Evolutionary conservation across 2,888 invertebrate species (phyloP), one percentile per base, ranked within the genome.

Genomic region (Epistrophe grossulariae): DNA sequence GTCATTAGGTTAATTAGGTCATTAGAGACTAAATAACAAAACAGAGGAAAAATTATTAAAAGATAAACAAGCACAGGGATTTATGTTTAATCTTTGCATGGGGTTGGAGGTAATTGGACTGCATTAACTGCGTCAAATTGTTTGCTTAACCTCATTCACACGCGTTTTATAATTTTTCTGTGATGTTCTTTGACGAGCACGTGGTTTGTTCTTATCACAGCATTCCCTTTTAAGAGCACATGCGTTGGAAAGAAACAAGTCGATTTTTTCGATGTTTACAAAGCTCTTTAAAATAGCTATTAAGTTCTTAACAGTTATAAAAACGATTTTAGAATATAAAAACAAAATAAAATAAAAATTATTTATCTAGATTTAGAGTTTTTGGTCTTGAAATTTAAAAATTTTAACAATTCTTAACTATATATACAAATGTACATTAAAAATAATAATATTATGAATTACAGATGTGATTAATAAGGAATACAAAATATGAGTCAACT

Each of bases 1-100:
- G 71, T 76, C 71, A 80, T 80, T 84, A 76, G 76, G 38, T 59
- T 84, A 84, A 84, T 80, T 84, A 80, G 71, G 84, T 59, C 76
- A 60, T 79, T 84, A 76, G 70, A 71, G 50, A 80, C 50, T 71
- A 45, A 71, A 80, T 76, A 76, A 76, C 15, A 71, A 74, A 74
- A 62, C 40, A 59, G 52, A 68, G 17, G 9, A 71, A 81, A 70
- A 70, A 28, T 31, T 31, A 48, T 19, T 31, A 50, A 68, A 81
- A 81, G 52, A 76, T 74, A 57, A 71, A 71, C 57, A 80, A 68
- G 55, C 48, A 59, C 59, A 45, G 50, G 66, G 48, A 79, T 59
- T 74, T 70, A 71, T 64, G 50, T 38, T 64, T 76, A 64, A 71
- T 74, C 70, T 79, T 11, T 66, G 64, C 59, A 76, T 4, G 64